These are phyloP conservation scores for Argyresthia goedartella DNA, from an alignment of 2,888 invertebrate genomes.

Conservation along the genomic window DNA sequence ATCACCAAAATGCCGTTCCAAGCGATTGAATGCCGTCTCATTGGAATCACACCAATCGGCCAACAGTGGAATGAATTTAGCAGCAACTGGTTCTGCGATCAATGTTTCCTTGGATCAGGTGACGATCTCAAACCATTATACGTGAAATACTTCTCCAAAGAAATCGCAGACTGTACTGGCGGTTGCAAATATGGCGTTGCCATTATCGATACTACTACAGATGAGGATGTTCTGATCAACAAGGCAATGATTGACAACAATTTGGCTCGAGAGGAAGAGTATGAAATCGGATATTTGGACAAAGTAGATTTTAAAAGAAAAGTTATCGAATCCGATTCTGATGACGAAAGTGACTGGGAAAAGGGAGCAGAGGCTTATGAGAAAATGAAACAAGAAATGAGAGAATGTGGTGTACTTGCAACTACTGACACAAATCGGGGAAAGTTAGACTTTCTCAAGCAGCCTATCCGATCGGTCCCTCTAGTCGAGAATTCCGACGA, in stretches of 20 bases:
- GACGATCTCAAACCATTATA: conserved; percentile 50
- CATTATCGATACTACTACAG: conserved; percentile 53
- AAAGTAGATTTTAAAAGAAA: conserved; percentile 17
- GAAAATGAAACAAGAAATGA: background rate
- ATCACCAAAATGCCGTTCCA: conserved; percentile 71
- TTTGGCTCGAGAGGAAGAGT: conserved; percentile 38
- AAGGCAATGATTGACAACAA: conserved; percentile 58
- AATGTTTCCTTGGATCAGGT: conserved; percentile 39
- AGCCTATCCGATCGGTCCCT: conserved; percentile 1
- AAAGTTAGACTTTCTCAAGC: background rate
- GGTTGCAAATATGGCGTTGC: conserved; percentile 61
- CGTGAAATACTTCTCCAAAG: conserved; percentile 48
- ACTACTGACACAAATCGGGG: background rate
- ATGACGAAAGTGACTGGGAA: conserved; percentile 16
- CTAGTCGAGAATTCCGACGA: background rate
- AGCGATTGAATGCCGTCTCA: conserved; percentile 73
- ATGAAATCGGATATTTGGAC: conserved; percentile 33
- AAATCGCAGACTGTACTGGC: conserved; percentile 35
- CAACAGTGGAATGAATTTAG: conserved; percentile 65
- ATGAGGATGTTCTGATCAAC: conserved; percentile 55
- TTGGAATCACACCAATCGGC: conserved; percentile 58
- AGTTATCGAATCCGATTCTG: conserved; percentile 9
- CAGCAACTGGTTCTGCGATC: conserved; percentile 61
- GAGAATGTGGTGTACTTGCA: background rate
- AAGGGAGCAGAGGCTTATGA: background rate